These are phyloP conservation scores for Nineta flava DNA, from an alignment of 2,888 invertebrate species.

Conservation along the genomic window DNA sequence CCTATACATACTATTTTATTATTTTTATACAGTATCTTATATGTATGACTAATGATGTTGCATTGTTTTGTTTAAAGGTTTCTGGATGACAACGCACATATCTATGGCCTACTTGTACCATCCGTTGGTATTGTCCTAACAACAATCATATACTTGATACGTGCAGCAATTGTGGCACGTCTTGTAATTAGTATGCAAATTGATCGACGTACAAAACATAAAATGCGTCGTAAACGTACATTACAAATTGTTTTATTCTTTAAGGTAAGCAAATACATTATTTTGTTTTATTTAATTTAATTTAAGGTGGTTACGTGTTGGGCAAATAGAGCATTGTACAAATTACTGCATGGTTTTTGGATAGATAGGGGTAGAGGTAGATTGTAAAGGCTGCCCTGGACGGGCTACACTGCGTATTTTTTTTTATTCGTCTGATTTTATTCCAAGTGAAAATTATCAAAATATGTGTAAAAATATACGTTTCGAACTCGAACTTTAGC, in stretches of 20 bases:
- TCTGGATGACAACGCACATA: conserved; percentile 31
- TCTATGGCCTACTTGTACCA: conserved; percentile 33
- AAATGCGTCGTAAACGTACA: conserved; percentile 38
- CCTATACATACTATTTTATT: no score
- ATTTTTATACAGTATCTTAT: no score
- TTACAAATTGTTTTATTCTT: conserved; percentile 41
- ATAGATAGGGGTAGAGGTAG: no score
- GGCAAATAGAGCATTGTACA: background rate
- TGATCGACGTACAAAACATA: conserved; percentile 38
- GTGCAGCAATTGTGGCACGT: conserved; percentile 38
- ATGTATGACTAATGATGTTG: no score
- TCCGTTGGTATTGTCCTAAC: conserved; percentile 28
- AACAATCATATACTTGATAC: conserved; percentile 31
- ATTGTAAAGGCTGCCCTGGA: no score
- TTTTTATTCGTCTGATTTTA: no score
- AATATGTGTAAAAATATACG: no score
- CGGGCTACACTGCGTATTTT: no score
- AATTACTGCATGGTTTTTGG: background rate
- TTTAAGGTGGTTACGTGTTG: background rate
- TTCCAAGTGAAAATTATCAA: no score
- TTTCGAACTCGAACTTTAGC: no score
- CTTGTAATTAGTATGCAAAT: conserved; percentile 42
- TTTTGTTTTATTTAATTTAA: background rate
- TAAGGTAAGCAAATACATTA: conserved; percentile 28
- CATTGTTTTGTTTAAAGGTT: conserved; percentile 28